These are phyloP conservation scores for Seira sanloemensis DNA, from an alignment of 2,888 invertebrate genomes.

Conservation along the genomic window DNA sequence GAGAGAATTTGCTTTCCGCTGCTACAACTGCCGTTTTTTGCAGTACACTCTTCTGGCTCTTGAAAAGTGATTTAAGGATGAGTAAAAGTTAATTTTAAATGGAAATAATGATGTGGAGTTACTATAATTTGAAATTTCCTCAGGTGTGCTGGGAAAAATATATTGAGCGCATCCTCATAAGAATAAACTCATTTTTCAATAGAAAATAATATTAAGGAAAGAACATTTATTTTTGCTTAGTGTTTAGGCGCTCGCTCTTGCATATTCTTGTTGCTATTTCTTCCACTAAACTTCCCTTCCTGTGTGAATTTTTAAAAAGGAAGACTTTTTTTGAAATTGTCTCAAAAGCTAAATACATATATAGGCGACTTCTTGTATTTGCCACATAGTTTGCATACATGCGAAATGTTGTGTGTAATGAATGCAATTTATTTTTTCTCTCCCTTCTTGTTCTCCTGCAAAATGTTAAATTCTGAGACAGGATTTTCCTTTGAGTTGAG, in stretches of 20 bases:
- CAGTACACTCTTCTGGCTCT: neutral
- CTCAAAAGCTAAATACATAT: neutral
- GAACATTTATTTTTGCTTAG: slow-evolving; percentile 3
- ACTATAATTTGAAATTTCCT: neutral
- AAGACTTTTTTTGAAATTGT: neutral
- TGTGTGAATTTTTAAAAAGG: slow-evolving; percentile 61
- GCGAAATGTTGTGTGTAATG: neutral
- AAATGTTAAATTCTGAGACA: neutral
- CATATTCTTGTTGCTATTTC: neutral
- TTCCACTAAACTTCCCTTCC: slow-evolving; percentile 28
- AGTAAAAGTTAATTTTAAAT: neutral
- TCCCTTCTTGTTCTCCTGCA: neutral
- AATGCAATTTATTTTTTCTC: neutral
- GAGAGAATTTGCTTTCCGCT: neutral
- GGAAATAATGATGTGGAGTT: neutral
- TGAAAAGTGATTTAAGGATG: neutral
- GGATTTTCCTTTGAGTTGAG: neutral
- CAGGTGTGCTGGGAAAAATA: neutral
- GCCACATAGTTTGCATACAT: neutral
- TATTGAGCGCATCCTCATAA: slow-evolving; percentile 50
- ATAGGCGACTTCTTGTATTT: neutral
- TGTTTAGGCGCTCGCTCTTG: neutral
- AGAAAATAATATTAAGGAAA: neutral
- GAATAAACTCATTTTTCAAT: slow-evolving; percentile 39
- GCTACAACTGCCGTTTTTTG: neutral